These are phyloP conservation scores for Drosophila algonquin DNA, from an alignment of 2,888 invertebrate species.

Conservation along the genomic window DNA sequence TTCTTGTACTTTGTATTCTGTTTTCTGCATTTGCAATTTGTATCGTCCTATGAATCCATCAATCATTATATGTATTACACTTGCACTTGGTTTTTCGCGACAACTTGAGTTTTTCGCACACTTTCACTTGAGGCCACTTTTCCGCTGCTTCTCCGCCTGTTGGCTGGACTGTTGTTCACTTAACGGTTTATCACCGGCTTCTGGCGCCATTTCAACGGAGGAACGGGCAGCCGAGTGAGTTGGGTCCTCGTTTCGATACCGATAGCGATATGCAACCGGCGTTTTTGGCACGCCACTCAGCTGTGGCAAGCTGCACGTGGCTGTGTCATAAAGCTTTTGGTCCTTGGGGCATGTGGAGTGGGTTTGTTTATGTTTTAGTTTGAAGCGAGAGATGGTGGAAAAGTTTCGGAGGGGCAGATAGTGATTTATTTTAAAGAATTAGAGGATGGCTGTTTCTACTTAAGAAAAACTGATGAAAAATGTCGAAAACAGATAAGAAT, in stretches of 20 bases:
- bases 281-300: conserved; percentile 52
- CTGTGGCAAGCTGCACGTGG: conserved; percentile 48
- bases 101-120: conserved; percentile 4
- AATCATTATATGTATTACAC: conserved; percentile 26
- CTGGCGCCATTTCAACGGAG: conserved; percentile 38
- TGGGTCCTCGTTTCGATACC: conserved; percentile 52
- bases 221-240: not conserved
- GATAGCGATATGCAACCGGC: conserved; percentile 58
- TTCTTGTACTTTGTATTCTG: not conserved
- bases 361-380: conserved; percentile 42
- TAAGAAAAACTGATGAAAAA: no score
- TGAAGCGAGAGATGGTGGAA: not conserved
- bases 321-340: conserved; percentile 38
- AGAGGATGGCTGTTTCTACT: not conserved
- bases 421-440: no score
- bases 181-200: conserved; percentile 63
- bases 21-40: conserved; percentile 10
- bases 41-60: conserved; percentile 16
- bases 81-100: conserved; percentile 9
- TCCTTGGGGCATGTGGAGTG: not conserved
- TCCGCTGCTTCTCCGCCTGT: conserved; percentile 23
- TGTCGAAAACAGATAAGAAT: no score
- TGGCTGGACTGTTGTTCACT: conserved; percentile 39
- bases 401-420: not conserved
- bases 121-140: conserved; percentile 28